Percentiles rank a stretch among this genome's conserved stretches.
phyloP scores from a whole-genome alignment of 2,797 vertebrate genomes.

The Cynopterus sphinx region DNA sequence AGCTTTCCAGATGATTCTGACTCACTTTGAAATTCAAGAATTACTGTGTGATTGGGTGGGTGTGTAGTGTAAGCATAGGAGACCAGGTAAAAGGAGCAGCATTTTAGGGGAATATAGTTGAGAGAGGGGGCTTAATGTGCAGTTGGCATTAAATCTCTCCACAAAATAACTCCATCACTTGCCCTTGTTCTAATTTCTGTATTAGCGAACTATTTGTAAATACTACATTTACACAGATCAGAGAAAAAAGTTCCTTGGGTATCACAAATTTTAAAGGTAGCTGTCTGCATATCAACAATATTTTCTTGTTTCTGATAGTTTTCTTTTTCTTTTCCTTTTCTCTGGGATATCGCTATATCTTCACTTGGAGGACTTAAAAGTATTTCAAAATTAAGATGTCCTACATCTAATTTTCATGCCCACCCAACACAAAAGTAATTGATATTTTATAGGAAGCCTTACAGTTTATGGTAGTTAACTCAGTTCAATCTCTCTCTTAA shows the following conservation, averaged over 20 bases:
- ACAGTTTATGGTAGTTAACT: neutral
- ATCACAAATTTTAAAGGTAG: neutral
- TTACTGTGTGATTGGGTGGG: neutral
- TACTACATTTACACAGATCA: neutral
- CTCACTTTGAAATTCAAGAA: neutral
- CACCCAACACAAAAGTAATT: neutral
- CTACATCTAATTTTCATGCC: neutral
- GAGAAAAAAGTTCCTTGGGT: neutral
- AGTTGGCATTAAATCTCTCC: neutral
- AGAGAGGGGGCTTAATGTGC: neutral
- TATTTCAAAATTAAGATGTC: neutral
- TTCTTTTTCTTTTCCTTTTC: neutral
- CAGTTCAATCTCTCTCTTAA: neutral
- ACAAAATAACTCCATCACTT: neutral
- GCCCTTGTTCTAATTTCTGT: neutral
- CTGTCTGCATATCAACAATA: neutral
- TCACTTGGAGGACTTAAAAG: neutral
- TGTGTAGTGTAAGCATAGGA: neutral
- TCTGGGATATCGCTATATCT: neutral
- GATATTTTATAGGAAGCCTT: slow-evolving; percentile 1
- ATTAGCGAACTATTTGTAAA: neutral
- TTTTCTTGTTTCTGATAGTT: neutral
- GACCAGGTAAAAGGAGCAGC: neutral
- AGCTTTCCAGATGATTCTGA: neutral
- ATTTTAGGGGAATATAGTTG: neutral